Evolutionary conservation across 2,888 invertebrate genomes (phyloP).

Genomic region (Chrysotoxum bicinctum): DNA sequence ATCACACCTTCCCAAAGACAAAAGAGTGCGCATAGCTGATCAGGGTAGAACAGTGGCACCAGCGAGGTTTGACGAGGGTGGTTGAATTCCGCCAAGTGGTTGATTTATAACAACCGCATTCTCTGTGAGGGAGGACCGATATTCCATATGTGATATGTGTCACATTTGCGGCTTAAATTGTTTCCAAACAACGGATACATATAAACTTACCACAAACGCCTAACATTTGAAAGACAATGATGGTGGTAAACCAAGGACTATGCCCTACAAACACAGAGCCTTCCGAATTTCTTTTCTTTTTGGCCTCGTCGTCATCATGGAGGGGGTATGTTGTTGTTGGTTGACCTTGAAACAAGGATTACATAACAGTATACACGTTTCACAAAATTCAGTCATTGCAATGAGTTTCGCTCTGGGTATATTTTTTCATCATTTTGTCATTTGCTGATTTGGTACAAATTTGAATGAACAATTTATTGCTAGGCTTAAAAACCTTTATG

Average conservation of each 20-base stretch:
- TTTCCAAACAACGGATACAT: slow-evolving; percentile 19
- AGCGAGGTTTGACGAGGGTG: not conserved
- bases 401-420: not conserved
- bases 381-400: slow-evolving; percentile 14
- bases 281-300: not conserved
- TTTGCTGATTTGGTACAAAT: slow-evolving; percentile 41
- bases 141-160: slow-evolving; percentile 8
- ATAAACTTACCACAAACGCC: slow-evolving; percentile 17
- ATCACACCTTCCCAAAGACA: slow-evolving; percentile 9
- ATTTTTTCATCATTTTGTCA: slow-evolving; percentile 1
- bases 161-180: slow-evolving; percentile 51
- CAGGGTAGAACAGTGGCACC: not conserved
- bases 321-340: not conserved
- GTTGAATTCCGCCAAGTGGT: slow-evolving; percentile 17
- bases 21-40: slow-evolving; percentile 9
- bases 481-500: slow-evolving; percentile 21
- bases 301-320: not conserved
- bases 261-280: not conserved
- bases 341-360: slow-evolving; percentile 27
- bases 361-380: not conserved
- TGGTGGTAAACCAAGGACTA: slow-evolving; percentile 9
- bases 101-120: slow-evolving; percentile 36
- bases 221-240: slow-evolving; percentile 40
- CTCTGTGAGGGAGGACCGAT: not conserved
- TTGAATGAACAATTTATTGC: slow-evolving; percentile 43